phyloP scores from a whole-genome alignment of 2,113 vertebrate species.

The Labeo catla region DNA sequence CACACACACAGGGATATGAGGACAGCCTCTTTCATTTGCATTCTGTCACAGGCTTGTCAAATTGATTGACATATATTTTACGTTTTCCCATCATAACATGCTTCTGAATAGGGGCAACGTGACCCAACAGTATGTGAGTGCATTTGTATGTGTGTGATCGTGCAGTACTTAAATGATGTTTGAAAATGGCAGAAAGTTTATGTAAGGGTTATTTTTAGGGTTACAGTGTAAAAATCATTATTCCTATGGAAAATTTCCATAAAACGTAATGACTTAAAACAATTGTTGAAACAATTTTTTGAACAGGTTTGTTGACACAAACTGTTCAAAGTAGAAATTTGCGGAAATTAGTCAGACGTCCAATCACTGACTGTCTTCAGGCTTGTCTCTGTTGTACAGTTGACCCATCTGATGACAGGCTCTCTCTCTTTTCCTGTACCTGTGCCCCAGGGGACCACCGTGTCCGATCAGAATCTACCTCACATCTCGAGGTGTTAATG shows the following conservation, averaged over 20 bases:
- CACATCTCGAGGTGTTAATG: constrained; percentile 43
- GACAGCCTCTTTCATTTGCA: constrained; percentile 22
- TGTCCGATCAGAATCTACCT: constrained; percentile 44
- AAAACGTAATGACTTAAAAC: background rate
- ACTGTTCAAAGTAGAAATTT: background rate
- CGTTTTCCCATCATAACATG: constrained; percentile 28
- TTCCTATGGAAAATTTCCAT: background rate
- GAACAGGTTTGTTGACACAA: background rate
- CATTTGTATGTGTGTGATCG: constrained; percentile 11
- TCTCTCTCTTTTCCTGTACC: constrained; percentile 46
- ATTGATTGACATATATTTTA: constrained; percentile 30
- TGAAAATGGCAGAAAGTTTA: background rate
- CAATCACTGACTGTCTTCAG: constrained; percentile 2
- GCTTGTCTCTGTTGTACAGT: background rate
- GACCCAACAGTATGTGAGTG: background rate
- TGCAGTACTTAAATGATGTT: background rate
- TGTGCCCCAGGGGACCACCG: constrained; percentile 13
- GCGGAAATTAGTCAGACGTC: background rate
- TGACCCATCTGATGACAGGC: constrained; percentile 70
- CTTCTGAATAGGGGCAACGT: constrained; percentile 43
- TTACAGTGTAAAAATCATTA: background rate
- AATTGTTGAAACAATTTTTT: background rate
- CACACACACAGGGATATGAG: background rate
- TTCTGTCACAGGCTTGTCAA: constrained; percentile 44
- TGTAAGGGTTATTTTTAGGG: background rate